Evolutionary conservation across 2,888 invertebrate genomes (phyloP).

Genomic region (Erpobdella octoculata): DNA sequence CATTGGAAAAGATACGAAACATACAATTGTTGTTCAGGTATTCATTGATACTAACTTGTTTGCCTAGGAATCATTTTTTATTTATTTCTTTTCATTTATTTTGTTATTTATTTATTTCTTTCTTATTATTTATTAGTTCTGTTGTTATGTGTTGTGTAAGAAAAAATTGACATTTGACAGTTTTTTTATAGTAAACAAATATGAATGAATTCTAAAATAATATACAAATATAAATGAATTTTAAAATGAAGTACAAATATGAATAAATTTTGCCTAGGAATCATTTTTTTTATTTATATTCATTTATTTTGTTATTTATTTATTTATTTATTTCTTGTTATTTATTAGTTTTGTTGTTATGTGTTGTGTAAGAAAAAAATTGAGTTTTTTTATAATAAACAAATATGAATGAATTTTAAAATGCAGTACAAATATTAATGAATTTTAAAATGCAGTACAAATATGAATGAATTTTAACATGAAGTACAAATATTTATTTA

Average conservation of each 20-base stretch:
- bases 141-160: too few species aligned
- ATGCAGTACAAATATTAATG: too few species aligned
- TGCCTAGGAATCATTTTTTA: neutral
- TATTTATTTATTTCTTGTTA: neutral
- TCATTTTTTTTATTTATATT: neutral
- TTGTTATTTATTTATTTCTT: neutral
- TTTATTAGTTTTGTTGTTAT: too few species aligned
- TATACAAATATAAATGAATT: too few species aligned
- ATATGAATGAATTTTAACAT: too few species aligned
- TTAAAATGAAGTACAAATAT: too few species aligned
- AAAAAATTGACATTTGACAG: neutral
- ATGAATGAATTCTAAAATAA: neutral
- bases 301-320: neutral
- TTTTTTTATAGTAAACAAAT: neutral
- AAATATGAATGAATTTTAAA: neutral
- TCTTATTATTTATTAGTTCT: neutral
- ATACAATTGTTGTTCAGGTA: conserved; percentile 36
- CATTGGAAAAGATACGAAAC: conserved; percentile 35
- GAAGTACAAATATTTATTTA: neutral
- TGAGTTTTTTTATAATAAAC: neutral
- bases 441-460: too few species aligned
- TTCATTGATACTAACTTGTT: conserved; percentile 34
- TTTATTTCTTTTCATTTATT: neutral
- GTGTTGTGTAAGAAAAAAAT: too few species aligned
- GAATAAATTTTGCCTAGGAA: neutral